Evolutionary conservation across 2,797 vertebrate species (phyloP), one percentile per base, ranked within the genome.

Genomic region (Pseudomugil gertrudae): DNA sequence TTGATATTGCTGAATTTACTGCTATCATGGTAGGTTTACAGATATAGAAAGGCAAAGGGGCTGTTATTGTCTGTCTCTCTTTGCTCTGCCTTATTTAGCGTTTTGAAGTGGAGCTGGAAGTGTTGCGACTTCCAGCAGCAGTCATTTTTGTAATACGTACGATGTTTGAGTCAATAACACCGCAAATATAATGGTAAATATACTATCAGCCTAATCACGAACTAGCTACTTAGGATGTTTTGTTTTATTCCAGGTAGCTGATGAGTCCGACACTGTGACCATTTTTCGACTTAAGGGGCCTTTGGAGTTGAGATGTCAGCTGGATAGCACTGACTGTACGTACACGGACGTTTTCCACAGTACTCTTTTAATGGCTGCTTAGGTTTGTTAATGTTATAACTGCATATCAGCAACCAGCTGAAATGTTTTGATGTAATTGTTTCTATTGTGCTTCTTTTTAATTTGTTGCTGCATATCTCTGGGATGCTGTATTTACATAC

Each of bases 241-340:
- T 68, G n/a, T 80, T 15, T 71, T 52, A 1, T 73, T 14, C 26
- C 76, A 94, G 93, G 87, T 92, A 57, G 17, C 79, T 35, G 21
- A 56, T 26, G 92, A 94, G 57, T 23, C 72, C 5, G 70, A 74
- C n/a, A 32, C 32, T 8, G 73, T 35, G 69, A 80, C 94, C 38
- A 83, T 98, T 40, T 93, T 98, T 74, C 94, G 97, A 76, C 81
- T 96, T 45, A 94, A 92, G 87, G 97, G 96, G 23, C 93, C 92
- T 43, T 92, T 98, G 81, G 94, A 96, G 83, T 90, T 98, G 53
- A 94, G 89, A 48, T 99, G 97, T 93, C 93, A 91, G 32, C 86
- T 98, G 66, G 90, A 94, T 57, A 88, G 81, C 83, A 91, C 92
- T 24, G 92, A 96, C 81, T 96, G 98, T 98, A 60, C 15, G 91